Conservation (phyloP, 1,140 invertebrate species). For the Maniola jurtina region DNA sequence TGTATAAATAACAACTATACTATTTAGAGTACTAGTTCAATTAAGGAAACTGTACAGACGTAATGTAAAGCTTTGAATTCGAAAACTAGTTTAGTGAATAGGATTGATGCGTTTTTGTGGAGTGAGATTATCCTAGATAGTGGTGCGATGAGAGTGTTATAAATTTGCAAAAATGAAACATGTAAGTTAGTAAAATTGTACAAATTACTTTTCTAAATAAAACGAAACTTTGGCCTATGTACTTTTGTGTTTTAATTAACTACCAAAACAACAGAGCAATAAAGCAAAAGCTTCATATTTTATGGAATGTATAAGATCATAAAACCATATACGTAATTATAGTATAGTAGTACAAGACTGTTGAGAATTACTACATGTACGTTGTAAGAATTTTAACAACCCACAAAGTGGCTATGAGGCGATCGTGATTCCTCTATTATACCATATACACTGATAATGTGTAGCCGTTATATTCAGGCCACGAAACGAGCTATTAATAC, state of each 20-base stretch:
- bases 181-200: conserved; percentile 73
- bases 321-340: neutral
- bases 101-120: conserved; percentile 44
- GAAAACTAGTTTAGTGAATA: conserved; percentile 53
- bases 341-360: neutral
- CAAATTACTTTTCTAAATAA: conserved; percentile 76
- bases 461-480: neutral
- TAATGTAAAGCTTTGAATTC: conserved; percentile 61
- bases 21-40: conserved; percentile 46
- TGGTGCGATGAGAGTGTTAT: conserved; percentile 42
- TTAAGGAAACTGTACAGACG: conserved; percentile 12
- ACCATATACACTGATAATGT: neutral
- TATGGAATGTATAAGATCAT: neutral
- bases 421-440: neutral
- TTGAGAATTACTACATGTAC: neutral
- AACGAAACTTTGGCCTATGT: conserved; percentile 75
- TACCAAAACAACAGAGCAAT: neutral
- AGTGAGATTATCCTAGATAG: conserved; percentile 53
- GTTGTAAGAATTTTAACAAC: neutral
- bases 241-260: conserved; percentile 32
- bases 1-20: conserved; percentile 59
- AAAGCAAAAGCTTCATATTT: neutral
- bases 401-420: neutral
- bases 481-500: neutral
- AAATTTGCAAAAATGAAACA: conserved; percentile 29